phyloP scores from a whole-genome alignment of 2,888 invertebrate genomes.

The Habrosyne pyritoides region DNA sequence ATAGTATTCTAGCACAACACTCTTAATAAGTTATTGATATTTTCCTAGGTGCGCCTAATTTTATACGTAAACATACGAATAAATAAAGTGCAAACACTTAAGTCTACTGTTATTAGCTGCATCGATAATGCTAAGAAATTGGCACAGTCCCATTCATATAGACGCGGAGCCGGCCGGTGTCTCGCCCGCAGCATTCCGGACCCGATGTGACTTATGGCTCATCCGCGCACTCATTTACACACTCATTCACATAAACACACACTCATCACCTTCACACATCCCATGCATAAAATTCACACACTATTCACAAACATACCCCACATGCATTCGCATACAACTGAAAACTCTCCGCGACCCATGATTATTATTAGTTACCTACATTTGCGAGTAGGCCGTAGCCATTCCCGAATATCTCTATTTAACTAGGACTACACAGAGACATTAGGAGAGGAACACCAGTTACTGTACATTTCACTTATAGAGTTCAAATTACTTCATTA shows the following conservation, averaged over 20 bases:
- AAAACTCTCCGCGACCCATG: constrained; percentile 50
- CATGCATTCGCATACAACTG: constrained; percentile 35
- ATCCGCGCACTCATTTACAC: constrained; percentile 30
- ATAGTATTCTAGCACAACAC: constrained; percentile 82
- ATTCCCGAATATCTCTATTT: constrained; percentile 62
- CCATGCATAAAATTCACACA: not conserved
- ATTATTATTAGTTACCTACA: constrained; percentile 65
- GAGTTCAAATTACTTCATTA: constrained; percentile 57
- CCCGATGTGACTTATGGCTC: constrained; percentile 7
- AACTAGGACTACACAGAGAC: constrained; percentile 77
- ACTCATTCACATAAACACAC: constrained; percentile 24
- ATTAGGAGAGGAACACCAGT: constrained; percentile 81
- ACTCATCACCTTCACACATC: constrained; percentile 17
- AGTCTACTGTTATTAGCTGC: constrained; percentile 79
- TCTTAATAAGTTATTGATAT: constrained; percentile 84
- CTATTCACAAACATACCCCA: constrained; percentile 24
- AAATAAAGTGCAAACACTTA: constrained; percentile 85
- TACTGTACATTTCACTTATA: constrained; percentile 77
- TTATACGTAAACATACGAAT: constrained; percentile 82
- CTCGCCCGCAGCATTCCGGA: not conserved
- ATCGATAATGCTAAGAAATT: constrained; percentile 78
- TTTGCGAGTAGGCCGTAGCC: constrained; percentile 65
- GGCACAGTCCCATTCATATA: constrained; percentile 80
- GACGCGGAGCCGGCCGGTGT: constrained; percentile 26
- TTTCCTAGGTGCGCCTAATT: constrained; percentile 83